These are phyloP conservation scores for Xiphorhynchus elegans DNA, from an alignment of 2,113 vertebrate genomes.

Conservation along the genomic window DNA sequence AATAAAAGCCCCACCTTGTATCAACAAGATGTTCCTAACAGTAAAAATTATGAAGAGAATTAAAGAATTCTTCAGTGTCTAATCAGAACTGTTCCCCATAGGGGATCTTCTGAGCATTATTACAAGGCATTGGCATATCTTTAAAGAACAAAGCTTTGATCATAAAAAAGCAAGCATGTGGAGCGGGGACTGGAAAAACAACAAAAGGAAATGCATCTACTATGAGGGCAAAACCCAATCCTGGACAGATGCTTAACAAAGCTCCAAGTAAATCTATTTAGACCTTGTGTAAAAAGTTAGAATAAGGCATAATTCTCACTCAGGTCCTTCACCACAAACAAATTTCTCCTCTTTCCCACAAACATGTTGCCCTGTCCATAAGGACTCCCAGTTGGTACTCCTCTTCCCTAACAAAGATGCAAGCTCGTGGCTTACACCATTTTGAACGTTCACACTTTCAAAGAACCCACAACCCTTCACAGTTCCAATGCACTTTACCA, in stretches of 20 bases:
- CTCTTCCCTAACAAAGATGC: background rate
- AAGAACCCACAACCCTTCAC: background rate
- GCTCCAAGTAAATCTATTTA: background rate
- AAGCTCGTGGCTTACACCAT: background rate
- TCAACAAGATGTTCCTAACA: background rate
- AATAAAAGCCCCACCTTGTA: background rate
- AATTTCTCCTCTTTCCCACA: background rate
- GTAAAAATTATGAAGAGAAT: background rate
- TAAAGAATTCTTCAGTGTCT: conserved; percentile 5
- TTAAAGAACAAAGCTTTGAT: conserved; percentile 19
- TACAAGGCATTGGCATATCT: background rate
- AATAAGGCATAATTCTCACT: background rate
- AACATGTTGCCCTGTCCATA: background rate
- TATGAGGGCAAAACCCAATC: background rate
- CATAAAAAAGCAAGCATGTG: background rate
- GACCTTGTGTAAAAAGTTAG: background rate
- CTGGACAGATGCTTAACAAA: background rate
- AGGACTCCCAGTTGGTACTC: background rate
- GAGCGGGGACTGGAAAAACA: background rate
- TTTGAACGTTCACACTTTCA: background rate
- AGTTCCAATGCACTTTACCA: background rate
- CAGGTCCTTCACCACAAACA: fast-evolving
- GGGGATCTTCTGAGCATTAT: background rate
- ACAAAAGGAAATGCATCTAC: background rate
- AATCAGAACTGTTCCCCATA: conserved; percentile 22